Evolutionary conservation across 2,113 vertebrate species (phyloP).

Genomic region (Petroica traversi): DNA sequence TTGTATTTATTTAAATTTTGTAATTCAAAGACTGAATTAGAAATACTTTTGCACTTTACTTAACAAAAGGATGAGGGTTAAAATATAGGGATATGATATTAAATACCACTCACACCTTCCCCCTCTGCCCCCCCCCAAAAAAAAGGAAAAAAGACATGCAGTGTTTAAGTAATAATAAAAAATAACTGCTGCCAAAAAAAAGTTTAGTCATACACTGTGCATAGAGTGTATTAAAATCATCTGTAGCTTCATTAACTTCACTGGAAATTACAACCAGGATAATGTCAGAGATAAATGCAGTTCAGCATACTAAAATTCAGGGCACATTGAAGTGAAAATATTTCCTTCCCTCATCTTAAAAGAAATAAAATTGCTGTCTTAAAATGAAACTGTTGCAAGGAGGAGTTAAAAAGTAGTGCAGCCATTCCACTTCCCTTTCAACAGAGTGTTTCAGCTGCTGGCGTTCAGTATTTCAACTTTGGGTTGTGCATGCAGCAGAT

Average conservation of each 20-base stretch:
- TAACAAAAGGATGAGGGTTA: neutral
- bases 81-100: neutral
- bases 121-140: rapidly evolving
- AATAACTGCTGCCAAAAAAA: neutral
- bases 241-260: constrained; percentile 21
- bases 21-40: neutral
- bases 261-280: constrained; percentile 17
- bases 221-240: constrained; percentile 14
- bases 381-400: neutral
- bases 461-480: neutral
- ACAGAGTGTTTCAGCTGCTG: neutral
- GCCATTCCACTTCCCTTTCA: neutral
- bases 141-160: neutral
- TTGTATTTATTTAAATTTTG: constrained; percentile 1
- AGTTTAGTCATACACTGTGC: neutral
- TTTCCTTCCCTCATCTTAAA: neutral
- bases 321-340: neutral
- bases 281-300: constrained; percentile 22
- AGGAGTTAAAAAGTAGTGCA: neutral
- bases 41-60: neutral
- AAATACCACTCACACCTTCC: neutral
- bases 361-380: neutral
- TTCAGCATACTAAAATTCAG: constrained; percentile 17
- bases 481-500: neutral
- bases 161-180: constrained; percentile 13